These are phyloP conservation scores for Nothoprocta pentlandii DNA, from an alignment of 2,113 vertebrate species.

Conservation along the genomic window DNA sequence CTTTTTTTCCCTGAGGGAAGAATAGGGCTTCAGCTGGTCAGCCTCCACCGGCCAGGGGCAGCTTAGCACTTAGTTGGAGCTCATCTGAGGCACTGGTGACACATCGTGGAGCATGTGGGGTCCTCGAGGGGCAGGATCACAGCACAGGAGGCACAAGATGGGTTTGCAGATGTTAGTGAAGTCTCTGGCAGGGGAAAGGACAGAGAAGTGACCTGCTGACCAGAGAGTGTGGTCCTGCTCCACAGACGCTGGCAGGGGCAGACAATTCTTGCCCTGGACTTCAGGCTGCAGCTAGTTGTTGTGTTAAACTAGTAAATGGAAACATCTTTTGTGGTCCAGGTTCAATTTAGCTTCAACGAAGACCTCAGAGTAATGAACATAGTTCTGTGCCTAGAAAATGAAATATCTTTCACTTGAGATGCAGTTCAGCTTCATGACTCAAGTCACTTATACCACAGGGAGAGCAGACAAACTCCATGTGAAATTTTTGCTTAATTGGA, in stretches of 20 bases:
- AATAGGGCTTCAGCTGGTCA: not conserved
- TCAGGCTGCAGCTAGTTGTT: not conserved
- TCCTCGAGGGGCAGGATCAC: not conserved
- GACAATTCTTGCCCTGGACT: not conserved
- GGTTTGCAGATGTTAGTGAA: not conserved
- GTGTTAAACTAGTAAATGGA: not conserved
- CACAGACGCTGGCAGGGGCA: not conserved
- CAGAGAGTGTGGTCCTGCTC: not conserved
- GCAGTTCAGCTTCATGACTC: not conserved
- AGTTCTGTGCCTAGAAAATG: not conserved
- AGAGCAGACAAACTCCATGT: not conserved
- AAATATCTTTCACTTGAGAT: not conserved
- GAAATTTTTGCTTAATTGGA: not conserved
- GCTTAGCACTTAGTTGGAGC: not conserved
- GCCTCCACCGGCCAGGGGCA: rapidly evolving
- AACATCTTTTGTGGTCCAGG: not conserved
- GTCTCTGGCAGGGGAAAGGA: not conserved
- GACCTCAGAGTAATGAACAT: not conserved
- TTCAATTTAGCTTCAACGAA: not conserved
- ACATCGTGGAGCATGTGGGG: not conserved
- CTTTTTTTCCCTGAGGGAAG: not conserved
- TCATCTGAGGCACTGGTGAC: not conserved
- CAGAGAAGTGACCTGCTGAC: not conserved
- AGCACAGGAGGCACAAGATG: not conserved
- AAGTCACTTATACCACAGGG: not conserved